phyloP scores from a whole-genome alignment of 2,797 vertebrate genomes.

The Hapalemur alaotrensis region DNA sequence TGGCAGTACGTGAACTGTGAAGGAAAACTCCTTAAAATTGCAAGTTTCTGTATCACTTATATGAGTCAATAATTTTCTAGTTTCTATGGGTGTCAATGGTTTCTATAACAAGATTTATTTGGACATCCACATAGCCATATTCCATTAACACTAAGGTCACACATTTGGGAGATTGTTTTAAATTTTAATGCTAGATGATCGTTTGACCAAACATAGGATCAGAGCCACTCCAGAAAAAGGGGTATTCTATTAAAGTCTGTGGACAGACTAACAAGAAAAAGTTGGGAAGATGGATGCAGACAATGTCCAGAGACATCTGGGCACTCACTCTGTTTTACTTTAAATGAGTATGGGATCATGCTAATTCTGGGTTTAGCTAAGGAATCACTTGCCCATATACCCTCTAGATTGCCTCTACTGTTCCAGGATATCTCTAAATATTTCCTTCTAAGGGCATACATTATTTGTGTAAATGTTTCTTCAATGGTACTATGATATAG shows the following conservation, averaged over 20 bases:
- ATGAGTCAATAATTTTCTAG: not conserved
- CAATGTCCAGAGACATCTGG: not conserved
- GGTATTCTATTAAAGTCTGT: not conserved
- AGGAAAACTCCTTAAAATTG: not conserved
- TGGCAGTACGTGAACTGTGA: not conserved
- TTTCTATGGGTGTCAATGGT: not conserved
- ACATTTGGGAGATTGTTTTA: not conserved
- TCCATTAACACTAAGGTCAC: not conserved
- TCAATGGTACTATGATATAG: not conserved
- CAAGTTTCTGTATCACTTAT: not conserved
- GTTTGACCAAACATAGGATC: constrained; percentile 4
- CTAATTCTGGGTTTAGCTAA: not conserved
- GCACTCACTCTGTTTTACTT: not conserved
- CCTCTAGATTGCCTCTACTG: not conserved
- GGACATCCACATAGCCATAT: not conserved
- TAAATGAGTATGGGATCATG: not conserved
- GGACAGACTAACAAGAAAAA: not conserved
- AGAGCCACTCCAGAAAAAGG: not conserved
- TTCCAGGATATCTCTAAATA: constrained; percentile 30
- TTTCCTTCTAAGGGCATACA: not conserved
- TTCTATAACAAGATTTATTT: not conserved
- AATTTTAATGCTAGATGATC: constrained; percentile 13
- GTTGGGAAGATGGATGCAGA: not conserved
- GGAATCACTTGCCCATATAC: not conserved
- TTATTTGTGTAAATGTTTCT: not conserved